phyloP scores from a whole-genome alignment of 2,888 invertebrate genomes.

The Oscheius sp. region DNA sequence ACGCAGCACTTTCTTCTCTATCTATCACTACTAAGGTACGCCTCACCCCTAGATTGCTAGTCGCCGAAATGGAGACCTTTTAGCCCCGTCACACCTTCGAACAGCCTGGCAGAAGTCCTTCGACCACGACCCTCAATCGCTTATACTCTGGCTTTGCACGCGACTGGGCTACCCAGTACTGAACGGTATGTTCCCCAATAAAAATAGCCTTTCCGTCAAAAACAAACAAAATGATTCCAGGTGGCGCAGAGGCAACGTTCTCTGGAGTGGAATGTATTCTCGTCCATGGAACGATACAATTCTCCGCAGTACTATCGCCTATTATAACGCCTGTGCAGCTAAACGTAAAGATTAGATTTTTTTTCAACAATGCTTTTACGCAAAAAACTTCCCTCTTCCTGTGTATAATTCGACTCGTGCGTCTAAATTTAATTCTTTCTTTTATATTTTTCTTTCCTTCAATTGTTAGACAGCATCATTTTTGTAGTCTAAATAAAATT shows the following conservation, averaged over 20 bases:
- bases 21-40: neutral
- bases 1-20: slow-evolving; percentile 1
- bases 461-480: neutral
- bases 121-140: slow-evolving; percentile 58
- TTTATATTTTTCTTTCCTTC: too few relatives aligned
- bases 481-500: neutral
- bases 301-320: slow-evolving; percentile 43
- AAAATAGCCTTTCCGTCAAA: neutral
- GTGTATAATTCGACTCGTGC: neutral
- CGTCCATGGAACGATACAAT: slow-evolving; percentile 42
- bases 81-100: slow-evolving; percentile 45
- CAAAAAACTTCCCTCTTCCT: neutral
- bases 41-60: too few relatives aligned
- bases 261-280: slow-evolving; percentile 53
- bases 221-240: slow-evolving; percentile 33
- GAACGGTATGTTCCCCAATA: slow-evolving; percentile 38
- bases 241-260: slow-evolving; percentile 54
- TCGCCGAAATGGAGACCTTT: slow-evolving; percentile 25
- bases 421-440: too few relatives aligned
- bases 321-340: slow-evolving; percentile 33
- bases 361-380: slow-evolving; percentile 16
- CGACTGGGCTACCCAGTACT: slow-evolving; percentile 56
- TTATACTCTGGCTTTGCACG: slow-evolving; percentile 58
- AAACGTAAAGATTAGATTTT: slow-evolving; percentile 28
- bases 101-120: slow-evolving; percentile 49